phyloP scores from a whole-genome alignment of 2,888 invertebrate genomes.

The Idaea straminata region DNA sequence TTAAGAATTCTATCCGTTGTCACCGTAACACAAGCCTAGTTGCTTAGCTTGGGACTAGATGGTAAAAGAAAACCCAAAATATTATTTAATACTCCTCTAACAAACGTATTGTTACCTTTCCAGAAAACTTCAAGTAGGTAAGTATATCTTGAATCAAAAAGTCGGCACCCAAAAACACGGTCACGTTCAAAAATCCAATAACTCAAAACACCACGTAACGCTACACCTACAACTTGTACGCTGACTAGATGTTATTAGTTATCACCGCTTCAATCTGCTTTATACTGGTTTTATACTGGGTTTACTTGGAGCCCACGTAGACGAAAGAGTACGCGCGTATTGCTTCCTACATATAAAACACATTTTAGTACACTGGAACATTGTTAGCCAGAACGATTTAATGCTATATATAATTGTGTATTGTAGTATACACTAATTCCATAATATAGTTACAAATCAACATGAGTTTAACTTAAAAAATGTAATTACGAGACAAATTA shows the following conservation, averaged over 20 bases:
- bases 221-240: conserved; percentile 14
- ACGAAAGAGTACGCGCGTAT: background rate
- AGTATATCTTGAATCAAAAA: background rate
- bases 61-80: background rate
- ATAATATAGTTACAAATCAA: no score
- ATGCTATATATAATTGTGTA: no score
- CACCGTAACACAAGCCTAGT: no score
- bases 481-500: no score
- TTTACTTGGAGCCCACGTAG: background rate
- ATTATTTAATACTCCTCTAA: background rate
- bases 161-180: conserved; percentile 46
- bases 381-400: no score
- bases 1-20: no score
- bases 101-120: background rate
- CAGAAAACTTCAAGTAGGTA: background rate
- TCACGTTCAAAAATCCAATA: conserved; percentile 42
- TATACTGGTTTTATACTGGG: conserved; percentile 17
- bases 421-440: no score
- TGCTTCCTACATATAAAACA: no score
- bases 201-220: conserved; percentile 40
- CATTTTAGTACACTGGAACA: no score
- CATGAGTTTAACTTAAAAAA: no score
- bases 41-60: no score
- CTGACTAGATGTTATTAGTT: background rate
- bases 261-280: background rate